Base-by-base conservation (phyloP, 2,888 invertebrate species). In the Shargacucullia verbasci region DNA sequence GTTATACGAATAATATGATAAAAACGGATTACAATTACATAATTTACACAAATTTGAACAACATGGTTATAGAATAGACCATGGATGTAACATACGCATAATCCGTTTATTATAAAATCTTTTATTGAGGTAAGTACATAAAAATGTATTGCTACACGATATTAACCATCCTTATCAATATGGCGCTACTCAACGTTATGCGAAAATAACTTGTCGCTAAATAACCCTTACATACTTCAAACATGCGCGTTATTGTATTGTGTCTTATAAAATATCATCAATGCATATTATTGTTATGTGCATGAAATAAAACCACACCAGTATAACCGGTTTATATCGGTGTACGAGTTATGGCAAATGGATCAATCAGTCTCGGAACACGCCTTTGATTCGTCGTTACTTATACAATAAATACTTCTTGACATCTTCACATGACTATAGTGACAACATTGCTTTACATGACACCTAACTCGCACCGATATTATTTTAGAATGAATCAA, bases 261-360 rank as follows among this genome's bases (percentile, higher is more conserved):
- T 13, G 39, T 12, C 7, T 25, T 55, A 33, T 14, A 13, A 45
- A 10, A 34, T 62, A 57, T 67, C 55, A 48, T 59, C 57, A 40
- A 44, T 40, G 34, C 8, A 38, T 20, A 20, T 20, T 61, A 54
- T 39, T 46, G 13, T 57, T 39, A 40, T 41, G 27, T 15, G 38
- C 33, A 13, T 10, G 1, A 13, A 52, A 39, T 31, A 25, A 59
- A 37, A 15, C 20, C 29, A 37, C 31, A 14, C 25, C 13, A 13
- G 35, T 45, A n/a, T n/a, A n/a, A n/a, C n/a, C n/a, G n/a, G 38
- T 49, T 54, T 25, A 34, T 52, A 64, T 64, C 69, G 31, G 50
- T 53, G 11, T 38, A 13, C 46, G 12, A n/a, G 29, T 39, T 31
- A 37, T 45, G 44, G 35, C 13, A 10, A 29, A 29, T 29, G 4